phyloP scores from a whole-genome alignment of 2,888 invertebrate species.

The Hirtodrosophila histrioides region DNA sequence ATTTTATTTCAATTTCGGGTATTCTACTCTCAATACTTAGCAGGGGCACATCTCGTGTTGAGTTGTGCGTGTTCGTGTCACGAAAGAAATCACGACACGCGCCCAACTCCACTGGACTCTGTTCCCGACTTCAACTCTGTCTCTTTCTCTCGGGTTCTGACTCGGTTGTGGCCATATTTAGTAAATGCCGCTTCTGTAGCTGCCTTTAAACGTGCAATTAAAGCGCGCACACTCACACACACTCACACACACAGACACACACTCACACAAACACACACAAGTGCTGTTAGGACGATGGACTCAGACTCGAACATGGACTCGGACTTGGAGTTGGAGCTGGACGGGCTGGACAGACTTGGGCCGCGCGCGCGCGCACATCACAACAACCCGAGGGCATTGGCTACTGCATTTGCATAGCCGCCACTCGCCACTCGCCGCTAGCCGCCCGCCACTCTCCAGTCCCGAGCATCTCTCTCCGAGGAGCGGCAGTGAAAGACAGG shows the following conservation, averaged over 20 bases:
- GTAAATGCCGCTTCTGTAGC: constrained; percentile 79
- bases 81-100: constrained; percentile 1
- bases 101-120: neutral
- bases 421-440: constrained; percentile 26
- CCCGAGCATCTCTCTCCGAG: neutral
- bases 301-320: constrained; percentile 12
- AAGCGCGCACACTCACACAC: constrained; percentile 62
- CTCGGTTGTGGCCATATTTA: constrained; percentile 72
- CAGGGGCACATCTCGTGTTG: too few species aligned
- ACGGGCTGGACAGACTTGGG: constrained; percentile 19
- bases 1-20: too few species aligned
- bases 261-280: constrained; percentile 15
- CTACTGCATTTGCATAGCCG: constrained; percentile 83
- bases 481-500: constrained; percentile 10
- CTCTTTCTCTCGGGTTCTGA: constrained; percentile 16
- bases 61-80: too few species aligned
- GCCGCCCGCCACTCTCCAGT: neutral
- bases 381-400: constrained; percentile 83
- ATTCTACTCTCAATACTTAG: too few species aligned
- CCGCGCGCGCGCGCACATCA: constrained; percentile 75
- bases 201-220: constrained; percentile 79
- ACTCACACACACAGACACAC: constrained; percentile 25
- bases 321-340: constrained; percentile 11
- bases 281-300: constrained; percentile 50
- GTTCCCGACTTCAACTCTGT: neutral